Evolutionary conservation across 2,888 invertebrate genomes (phyloP), one percentile per base, ranked within the genome.

Genomic region (Tinea trinotella): DNA sequence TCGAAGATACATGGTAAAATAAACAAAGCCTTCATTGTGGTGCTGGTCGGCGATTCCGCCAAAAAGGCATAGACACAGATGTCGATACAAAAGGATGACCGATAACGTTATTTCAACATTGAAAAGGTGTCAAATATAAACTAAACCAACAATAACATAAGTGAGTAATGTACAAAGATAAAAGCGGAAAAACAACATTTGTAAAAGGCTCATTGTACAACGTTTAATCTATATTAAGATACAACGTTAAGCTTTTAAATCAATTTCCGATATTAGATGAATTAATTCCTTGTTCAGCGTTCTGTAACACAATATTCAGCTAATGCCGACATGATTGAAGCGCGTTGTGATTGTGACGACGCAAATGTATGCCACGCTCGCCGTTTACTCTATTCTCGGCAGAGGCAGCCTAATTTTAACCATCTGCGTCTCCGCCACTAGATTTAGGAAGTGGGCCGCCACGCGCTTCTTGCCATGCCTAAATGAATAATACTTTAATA

Each of bases 391-490:
- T 84, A 83, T 84, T 85, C 76, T 79, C 65, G 82, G 82, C 74
- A 71, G 70, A 62, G 66, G 74, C 57, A 57, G 56, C 56, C 85
- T 85, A 84, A 85, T 85, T 85, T 84, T 84, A 85, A 81, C 85
- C 84, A 84, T 83, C 71, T 60, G 61, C 81, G 84, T 83, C 79
- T 81, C 81, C 68, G 76, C 75, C 77, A 74, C 77, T 79, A 76
- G 82, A 75, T 80, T 81, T 82, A 82, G 83, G 83, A 85, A 82
- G 82, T 83, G 78, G 78, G 82, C 78, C 82, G 80, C 10, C 44
- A 54, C 40, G 64, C 70, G 76, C 74, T 24, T 50, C 7, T 30
- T n/a, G 30, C 30, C n/a, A 2, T n/a, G 30, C n/a, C n/a, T n/a
- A n/a, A n/a, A n/a, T n/a, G n/a, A n/a, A n/a, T n/a, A n/a, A n/a